Evolutionary conservation across 2,113 vertebrate species (phyloP).

Genomic region (Triplophysa rosa): DNA sequence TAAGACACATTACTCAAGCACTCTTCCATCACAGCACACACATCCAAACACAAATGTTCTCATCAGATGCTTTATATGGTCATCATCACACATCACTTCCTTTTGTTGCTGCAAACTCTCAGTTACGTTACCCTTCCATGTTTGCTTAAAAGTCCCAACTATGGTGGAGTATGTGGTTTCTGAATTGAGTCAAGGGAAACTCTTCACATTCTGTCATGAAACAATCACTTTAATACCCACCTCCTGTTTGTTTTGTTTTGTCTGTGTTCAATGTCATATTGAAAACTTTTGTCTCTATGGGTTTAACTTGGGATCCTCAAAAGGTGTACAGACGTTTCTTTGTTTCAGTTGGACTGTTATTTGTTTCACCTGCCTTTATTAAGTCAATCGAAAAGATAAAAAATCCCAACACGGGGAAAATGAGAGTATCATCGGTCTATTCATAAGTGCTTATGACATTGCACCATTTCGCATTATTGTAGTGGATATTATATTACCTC

Average conservation of each 20-base stretch:
- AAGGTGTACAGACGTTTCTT: not conserved
- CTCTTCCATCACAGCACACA: not conserved
- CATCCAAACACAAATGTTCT: not conserved
- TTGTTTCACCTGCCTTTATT: not conserved
- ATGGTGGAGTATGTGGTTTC: not conserved
- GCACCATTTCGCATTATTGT: constrained; percentile 16
- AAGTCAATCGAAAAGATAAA: not conserved
- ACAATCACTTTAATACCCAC: too few relatives aligned
- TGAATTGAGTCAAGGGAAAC: not conserved
- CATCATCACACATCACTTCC: not conserved
- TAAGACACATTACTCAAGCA: not conserved
- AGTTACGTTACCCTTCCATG: not conserved
- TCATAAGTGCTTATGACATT: constrained; percentile 39
- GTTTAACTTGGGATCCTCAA: not conserved
- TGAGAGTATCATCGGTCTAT: constrained; percentile 7
- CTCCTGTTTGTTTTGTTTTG: too few relatives aligned
- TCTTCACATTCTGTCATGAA: not conserved
- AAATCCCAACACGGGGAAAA: not conserved
- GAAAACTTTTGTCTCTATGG: not conserved
- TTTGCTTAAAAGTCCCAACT: not conserved
- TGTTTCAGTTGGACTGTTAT: not conserved
- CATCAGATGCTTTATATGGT: constrained; percentile 15
- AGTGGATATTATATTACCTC: constrained; percentile 9
- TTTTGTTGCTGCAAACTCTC: not conserved
- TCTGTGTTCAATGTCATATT: not conserved